A percentile compares a stretch with the other conserved stretches of the same genome.
These are phyloP conservation scores for Atrina japonica DNA, from an alignment of 2,888 invertebrate genomes.

Conservation along the genomic window DNA sequence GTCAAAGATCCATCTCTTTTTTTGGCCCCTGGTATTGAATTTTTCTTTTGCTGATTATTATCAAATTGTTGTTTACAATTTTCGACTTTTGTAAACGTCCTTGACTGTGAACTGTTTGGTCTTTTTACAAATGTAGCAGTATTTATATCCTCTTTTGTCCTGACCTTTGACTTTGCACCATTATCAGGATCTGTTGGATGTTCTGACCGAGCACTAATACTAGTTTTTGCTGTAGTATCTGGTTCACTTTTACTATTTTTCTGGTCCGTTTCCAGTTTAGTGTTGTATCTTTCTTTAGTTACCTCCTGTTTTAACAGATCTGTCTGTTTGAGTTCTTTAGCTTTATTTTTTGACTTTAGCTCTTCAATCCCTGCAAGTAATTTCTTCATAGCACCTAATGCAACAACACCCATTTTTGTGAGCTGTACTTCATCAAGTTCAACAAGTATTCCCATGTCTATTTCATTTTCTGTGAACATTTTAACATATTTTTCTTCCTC, in stretches of 20 bases:
- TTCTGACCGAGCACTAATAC: background rate
- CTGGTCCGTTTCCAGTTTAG: background rate
- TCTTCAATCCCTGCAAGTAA: slow-evolving; percentile 68
- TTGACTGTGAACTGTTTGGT: background rate
- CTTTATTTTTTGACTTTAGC: slow-evolving; percentile 35
- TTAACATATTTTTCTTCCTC: slow-evolving; percentile 66
- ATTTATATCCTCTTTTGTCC: background rate
- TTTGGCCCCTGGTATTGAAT: background rate
- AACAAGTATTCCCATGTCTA: slow-evolving; percentile 68
- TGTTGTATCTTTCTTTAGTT: background rate
- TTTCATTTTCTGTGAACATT: slow-evolving; percentile 72
- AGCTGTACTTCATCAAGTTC: slow-evolving; percentile 67
- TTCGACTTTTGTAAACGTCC: background rate
- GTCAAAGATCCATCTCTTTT: slow-evolving; percentile 45
- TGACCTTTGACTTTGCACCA: background rate
- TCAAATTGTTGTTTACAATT: background rate
- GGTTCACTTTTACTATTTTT: background rate
- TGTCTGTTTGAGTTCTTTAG: background rate
- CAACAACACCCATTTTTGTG: slow-evolving; percentile 70
- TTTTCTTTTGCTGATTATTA: background rate
- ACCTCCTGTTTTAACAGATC: background rate
- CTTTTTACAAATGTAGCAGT: slow-evolving; percentile 1
- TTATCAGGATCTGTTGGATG: background rate
- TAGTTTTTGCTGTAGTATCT: background rate
- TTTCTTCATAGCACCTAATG: slow-evolving; percentile 71